Conservation (phyloP, 2,797 vertebrate species). For the Amblyopsis hoosieri region DNA sequence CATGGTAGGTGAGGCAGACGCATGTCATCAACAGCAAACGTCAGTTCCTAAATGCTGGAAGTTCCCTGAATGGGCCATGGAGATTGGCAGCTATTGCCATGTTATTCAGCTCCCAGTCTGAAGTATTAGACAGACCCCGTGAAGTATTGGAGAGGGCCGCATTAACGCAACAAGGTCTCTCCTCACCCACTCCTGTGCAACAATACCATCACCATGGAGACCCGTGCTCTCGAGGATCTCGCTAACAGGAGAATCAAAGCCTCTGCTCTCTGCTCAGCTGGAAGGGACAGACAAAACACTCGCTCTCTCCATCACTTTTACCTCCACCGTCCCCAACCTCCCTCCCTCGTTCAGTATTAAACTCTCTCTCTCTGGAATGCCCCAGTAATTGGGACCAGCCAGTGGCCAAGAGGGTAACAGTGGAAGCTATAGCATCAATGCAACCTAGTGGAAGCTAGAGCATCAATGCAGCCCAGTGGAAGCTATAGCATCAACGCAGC, state of each 20-base stretch:
- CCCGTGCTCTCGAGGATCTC: slow-evolving; percentile 39
- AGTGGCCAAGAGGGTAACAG: slow-evolving; percentile 37
- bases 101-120: slow-evolving; percentile 16
- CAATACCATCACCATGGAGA: slow-evolving; percentile 58
- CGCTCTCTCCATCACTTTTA: slow-evolving; percentile 33
- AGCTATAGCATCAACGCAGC: no score
- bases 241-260: slow-evolving; percentile 52
- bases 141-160: slow-evolving; percentile 43
- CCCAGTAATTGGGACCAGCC: slow-evolving; percentile 66
- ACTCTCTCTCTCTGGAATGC: slow-evolving; percentile 65
- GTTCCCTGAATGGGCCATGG: no score
- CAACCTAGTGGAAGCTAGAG: slow-evolving; percentile 15
- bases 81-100: slow-evolving; percentile 23
- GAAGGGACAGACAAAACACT: slow-evolving; percentile 50
- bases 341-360: slow-evolving; percentile 36
- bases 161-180: slow-evolving; percentile 38
- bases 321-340: slow-evolving; percentile 7
- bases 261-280: slow-evolving; percentile 41
- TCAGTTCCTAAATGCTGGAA: background rate
- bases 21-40: background rate
- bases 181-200: slow-evolving; percentile 29
- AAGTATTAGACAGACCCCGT: slow-evolving; percentile 20
- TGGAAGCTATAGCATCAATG: slow-evolving; percentile 24
- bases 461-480: no score
- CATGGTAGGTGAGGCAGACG: no score